Evolutionary conservation across 2,113 vertebrate genomes (phyloP), one percentile per base, ranked within the genome.

Genomic region (Gadus macrocephalus): DNA sequence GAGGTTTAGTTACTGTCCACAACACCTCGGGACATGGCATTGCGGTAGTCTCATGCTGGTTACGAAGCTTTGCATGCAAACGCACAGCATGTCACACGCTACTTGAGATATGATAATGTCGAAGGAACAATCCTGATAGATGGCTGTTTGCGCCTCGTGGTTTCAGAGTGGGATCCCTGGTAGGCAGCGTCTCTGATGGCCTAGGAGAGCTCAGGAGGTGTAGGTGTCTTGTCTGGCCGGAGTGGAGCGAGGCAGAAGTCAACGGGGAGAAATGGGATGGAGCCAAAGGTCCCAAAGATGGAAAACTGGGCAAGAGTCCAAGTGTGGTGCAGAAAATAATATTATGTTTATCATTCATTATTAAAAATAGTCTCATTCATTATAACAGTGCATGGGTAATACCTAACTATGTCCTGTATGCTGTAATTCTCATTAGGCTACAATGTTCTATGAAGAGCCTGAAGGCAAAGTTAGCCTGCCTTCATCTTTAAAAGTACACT

Each of bases 191-290:
- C 19, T 87, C 72, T 16, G 71, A 81, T 11, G 72, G 64, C 70
- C 78, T 75, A 0, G 55, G 14, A 0, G 89, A 92, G 49, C 61
- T 75, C 5, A 86, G 72, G 73, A 93, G 79, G 62, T 81, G 69
- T 69, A 90, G 65, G 65, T 91, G 90, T 75, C 82, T 90, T 2
- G 81, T 97, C 68, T 98, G 95, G 95, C 94, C 95, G 1, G 96
- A 97, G 82, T 99, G 96, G 96, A 94, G 81, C 22, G 95, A 99
- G 71, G 83, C 87, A 1, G 95, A 97, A 53, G 78, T 98, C 74
- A 94, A 86, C 79, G 82, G 88, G 25, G 97, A 98, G 86, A 98
- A 95, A 83, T 98, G 95, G 96, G 94, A 97, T n/a, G 15, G 69
- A 9, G 86, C 75, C 56, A 96, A 93, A 90, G 56, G 27, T 62